A percentile compares a stretch with the other conserved stretches of the same genome.
phyloP scores from a whole-genome alignment of 2,113 vertebrate genomes.

The Campylomormyrus numenius region DNA sequence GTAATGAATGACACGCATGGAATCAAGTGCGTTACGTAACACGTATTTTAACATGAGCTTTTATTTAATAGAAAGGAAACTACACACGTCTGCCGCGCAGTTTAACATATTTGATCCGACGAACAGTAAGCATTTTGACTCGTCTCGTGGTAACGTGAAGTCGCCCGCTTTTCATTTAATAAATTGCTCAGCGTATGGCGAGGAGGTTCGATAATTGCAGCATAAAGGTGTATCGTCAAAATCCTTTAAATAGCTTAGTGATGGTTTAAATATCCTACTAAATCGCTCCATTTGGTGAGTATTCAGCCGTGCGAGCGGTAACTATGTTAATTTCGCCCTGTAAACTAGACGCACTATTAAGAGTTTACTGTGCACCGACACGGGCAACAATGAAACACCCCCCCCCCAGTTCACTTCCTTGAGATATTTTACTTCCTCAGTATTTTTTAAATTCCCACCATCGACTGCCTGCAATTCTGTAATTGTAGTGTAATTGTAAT shows the following conservation, averaged over 20 bases:
- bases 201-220: neutral
- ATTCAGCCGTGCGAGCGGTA: neutral
- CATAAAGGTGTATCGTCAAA: neutral
- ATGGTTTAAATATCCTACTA: neutral
- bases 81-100: neutral
- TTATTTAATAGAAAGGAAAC: neutral
- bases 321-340: neutral
- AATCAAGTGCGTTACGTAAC: neutral
- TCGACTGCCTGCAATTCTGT: neutral
- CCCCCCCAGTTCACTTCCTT: neutral
- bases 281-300: neutral
- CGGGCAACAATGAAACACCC: neutral
- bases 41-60: neutral
- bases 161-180: neutral
- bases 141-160: neutral
- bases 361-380: neutral
- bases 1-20: neutral
- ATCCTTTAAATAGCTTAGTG: neutral
- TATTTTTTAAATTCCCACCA: neutral
- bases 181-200: neutral
- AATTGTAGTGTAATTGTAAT: neutral
- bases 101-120: neutral
- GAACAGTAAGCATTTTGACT: neutral
- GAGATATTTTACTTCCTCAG: neutral
- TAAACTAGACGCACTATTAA: neutral